Percentiles rank a stretch among this genome's conserved stretches.
Evolutionary conservation across 64 coral and sea anemone species (phyloP).

Genomic region (Montipora sp.): DNA sequence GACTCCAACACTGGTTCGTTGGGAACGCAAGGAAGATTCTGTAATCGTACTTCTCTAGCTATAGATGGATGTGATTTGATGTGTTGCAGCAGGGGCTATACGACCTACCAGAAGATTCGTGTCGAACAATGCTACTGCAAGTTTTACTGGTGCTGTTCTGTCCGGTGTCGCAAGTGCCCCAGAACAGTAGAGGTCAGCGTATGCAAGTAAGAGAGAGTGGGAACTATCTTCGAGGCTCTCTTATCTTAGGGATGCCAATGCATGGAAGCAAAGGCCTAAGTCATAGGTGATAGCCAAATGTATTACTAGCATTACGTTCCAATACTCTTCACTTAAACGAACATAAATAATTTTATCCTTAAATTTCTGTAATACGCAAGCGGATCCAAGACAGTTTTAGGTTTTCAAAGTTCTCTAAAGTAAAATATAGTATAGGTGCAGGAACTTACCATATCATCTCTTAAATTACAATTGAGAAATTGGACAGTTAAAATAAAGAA

Average conservation of each 20-base stretch:
- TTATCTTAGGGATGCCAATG: neutral
- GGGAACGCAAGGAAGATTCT: slow-evolving; percentile 79
- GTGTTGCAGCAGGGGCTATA: slow-evolving; percentile 81
- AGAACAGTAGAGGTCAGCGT: slow-evolving; percentile 78
- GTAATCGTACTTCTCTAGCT: slow-evolving; percentile 79
- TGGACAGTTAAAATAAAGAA: no score
- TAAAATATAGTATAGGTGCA: no score
- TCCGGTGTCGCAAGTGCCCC: slow-evolving; percentile 62
- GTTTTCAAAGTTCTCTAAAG: no score
- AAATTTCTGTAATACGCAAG: no score
- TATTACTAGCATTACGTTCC: no score
- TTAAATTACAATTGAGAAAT: no score
- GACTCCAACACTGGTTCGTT: slow-evolving; percentile 67
- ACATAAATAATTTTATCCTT: no score
- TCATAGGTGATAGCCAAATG: no score
- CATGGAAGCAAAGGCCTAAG: no score
- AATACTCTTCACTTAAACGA: no score
- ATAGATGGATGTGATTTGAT: slow-evolving; percentile 85
- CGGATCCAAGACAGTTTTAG: no score
- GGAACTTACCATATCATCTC: no score
- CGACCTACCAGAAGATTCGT: slow-evolving; percentile 14
- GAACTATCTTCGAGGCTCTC: neutral
- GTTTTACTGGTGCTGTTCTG: slow-evolving; percentile 89
- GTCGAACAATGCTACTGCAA: slow-evolving; percentile 79
- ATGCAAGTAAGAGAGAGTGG: slow-evolving; percentile 48